Base-by-base conservation (phyloP, 2,113 vertebrate genomes). In the Gobiocypris rarus region DNA sequence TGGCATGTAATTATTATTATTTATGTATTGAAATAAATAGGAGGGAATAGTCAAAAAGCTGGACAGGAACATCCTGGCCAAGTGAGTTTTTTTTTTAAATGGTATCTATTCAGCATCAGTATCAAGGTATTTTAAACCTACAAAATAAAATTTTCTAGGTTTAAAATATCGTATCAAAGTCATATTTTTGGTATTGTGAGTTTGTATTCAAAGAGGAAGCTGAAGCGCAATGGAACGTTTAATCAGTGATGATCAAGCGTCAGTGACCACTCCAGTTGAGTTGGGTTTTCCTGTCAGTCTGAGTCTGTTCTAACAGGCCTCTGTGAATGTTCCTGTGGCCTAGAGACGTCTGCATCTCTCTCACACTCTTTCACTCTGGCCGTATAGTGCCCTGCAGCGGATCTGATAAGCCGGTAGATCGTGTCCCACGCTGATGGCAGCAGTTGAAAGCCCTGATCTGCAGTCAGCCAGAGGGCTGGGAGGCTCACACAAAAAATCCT, bases 331-430 rank as follows among this genome's bases (percentile, higher is more conserved):
- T 34, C 45, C 73, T n/a, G 5, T 38, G 28, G 10, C 19, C 52
- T 58, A 58, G n/a, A 59, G 31, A 48, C 22, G 1, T 48, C 28
- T 26, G 38, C 45, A 34, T 34, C 4, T 17, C 56, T 70, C 85
- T 74, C 19, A 54, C 50, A 67, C 28, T 76, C 73, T 28, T n/a
- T 34, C 59, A 31, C 24, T 52, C 48, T 31, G 43, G 76, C 71
- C 63, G 48, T 82, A 69, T 22, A 24, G 63, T 82, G 77, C 84
- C 84, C 82, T 82, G 38, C 67, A 79, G 84, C 26, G 15, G 38
- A 86, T 82, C 76, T 81, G 77, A 86, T 82, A 86, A 85, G 80
- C 48, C 45, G 52, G 56, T 43, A 34, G 71, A 74, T 61, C 22
- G 45, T 83, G 54, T 34, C 54, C 69, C 56, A n/a, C 41, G 28